A percentile compares a stretch with the other conserved stretches of the same genome.
These are phyloP conservation scores for Falcunculus frontatus DNA, from an alignment of 2,113 vertebrate species.

Conservation along the genomic window DNA sequence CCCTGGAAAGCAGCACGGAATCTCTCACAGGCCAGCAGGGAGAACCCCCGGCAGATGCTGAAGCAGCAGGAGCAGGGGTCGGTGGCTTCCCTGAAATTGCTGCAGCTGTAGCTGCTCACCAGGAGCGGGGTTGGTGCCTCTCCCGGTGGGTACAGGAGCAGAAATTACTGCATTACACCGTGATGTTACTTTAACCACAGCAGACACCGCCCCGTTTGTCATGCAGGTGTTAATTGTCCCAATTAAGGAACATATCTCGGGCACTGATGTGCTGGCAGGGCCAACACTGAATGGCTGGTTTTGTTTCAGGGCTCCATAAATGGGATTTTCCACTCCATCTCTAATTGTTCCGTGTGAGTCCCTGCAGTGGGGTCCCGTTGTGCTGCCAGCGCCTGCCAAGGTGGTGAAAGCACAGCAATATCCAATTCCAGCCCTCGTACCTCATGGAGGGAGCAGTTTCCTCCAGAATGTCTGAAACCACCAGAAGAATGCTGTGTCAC, in stretches of 20 bases:
- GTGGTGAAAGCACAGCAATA: background rate
- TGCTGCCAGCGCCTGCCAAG: background rate
- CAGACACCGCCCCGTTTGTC: accelerated
- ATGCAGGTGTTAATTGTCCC: background rate
- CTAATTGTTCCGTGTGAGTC: accelerated
- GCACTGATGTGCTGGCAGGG: background rate
- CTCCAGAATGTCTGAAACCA: background rate
- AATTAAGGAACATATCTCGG: accelerated
- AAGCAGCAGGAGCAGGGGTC: background rate
- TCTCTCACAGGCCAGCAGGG: background rate
- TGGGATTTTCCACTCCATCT: background rate
- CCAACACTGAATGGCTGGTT: accelerated
- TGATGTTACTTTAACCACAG: accelerated
- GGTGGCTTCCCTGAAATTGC: accelerated
- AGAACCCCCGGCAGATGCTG: background rate
- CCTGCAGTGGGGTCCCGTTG: background rate
- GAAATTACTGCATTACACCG: accelerated
- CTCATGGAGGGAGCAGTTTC: background rate
- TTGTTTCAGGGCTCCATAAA: background rate
- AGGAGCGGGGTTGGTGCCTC: background rate
- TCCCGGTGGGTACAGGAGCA: accelerated
- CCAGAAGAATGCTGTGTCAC: background rate
- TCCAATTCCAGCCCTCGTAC: background rate
- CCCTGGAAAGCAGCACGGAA: accelerated
- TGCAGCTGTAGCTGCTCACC: background rate